Evolutionary conservation across 1,140 invertebrate species (phyloP), one percentile per base, ranked within the genome.

Genomic region (Papilio helenus): DNA sequence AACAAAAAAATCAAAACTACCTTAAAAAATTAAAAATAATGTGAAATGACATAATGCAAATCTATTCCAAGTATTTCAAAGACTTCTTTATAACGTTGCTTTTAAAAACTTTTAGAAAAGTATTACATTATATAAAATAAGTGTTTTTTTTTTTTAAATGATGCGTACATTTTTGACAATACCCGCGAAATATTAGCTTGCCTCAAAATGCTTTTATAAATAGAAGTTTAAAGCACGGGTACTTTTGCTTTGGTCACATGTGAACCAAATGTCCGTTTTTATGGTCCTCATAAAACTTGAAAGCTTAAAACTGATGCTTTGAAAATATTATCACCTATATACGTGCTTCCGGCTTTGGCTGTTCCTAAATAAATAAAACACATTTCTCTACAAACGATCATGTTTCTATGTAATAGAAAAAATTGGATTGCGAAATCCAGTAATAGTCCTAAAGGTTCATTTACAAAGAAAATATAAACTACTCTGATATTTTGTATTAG

Each of bases 261-360:
- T 74, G 46, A 74, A 51, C 46, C 72, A 74, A 49, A 74, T 74
- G 72, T 74, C 72, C 46, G 72, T 74, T 74, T 74, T 74, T 74
- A 74, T 74, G 23, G 44, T 49, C 23, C 34, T 51, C 46, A 51
- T 74, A 74, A 74, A 74, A 74, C 72, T 74, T 49, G 44, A 51
- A 74, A 51, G 72, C 72, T 74, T 26, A 74, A 68, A 68, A 68
- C 61, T 68, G 61, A 68, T 26, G 42, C 18, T 74, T 74, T 74
- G 18, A 74, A 73, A 74, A 74, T 74, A 74, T 74, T 51, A 74
- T 74, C 72, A 74, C 23, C 72, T 29, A 74, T 74, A 74, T 29
- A 74, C 44, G 44, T 46, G 44, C 14, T 74, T 46, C 46, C n/a
- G 23, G 46, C 3, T 74, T 46, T 7, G 3, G 12, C 23, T 23